Evolutionary conservation across 2,113 vertebrate species (phyloP).

Genomic region (Sakesphorus luctuosus): DNA sequence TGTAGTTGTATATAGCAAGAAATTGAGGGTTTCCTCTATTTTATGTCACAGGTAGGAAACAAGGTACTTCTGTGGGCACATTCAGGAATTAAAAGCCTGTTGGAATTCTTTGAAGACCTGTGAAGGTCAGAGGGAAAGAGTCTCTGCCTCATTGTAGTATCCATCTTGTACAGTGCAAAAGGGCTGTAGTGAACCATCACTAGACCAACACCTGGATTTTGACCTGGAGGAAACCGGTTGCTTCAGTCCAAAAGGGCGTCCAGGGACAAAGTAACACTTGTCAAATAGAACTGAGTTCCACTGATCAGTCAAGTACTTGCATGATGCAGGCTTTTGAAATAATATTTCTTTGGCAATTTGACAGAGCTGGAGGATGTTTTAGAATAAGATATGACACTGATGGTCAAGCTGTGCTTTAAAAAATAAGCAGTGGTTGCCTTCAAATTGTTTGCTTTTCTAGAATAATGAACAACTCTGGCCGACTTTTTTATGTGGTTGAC

Average conservation of each 20-base stretch:
- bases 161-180: background rate
- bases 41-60: background rate
- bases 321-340: background rate
- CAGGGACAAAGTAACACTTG: background rate
- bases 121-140: background rate
- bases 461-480: background rate
- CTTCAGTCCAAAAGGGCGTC: background rate
- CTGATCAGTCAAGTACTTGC: background rate
- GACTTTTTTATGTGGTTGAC: background rate
- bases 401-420: background rate
- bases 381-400: background rate
- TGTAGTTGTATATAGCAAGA: background rate
- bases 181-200: background rate
- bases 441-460: background rate
- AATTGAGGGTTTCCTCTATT: background rate
- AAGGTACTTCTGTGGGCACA: background rate
- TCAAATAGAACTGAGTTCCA: background rate
- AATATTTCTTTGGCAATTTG: background rate
- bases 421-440: background rate
- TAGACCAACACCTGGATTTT: background rate
- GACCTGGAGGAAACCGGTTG: background rate
- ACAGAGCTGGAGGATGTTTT: background rate
- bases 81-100: background rate
- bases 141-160: background rate
- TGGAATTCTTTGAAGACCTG: background rate